Conservation (phyloP, 2,113 vertebrate genomes). For the Gymnocephalus cernua region DNA sequence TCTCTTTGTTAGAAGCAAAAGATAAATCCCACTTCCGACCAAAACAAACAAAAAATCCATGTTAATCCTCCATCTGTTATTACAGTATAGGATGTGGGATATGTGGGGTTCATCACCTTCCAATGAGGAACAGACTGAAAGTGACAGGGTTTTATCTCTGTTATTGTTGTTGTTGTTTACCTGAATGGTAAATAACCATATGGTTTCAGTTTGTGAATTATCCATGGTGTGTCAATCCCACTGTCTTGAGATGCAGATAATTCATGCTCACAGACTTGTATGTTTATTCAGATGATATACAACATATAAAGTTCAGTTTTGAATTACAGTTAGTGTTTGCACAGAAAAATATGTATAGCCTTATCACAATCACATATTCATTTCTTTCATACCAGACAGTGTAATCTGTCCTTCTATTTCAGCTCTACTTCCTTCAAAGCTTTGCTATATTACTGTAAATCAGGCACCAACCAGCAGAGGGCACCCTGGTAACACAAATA, state of each 20-base stretch:
- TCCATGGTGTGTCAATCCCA: background rate
- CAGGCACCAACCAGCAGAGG: slow-evolving; percentile 60
- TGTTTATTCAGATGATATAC: background rate
- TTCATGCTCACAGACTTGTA: background rate
- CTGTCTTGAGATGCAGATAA: background rate
- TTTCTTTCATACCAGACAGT: background rate
- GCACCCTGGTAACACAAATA: slow-evolving; percentile 47
- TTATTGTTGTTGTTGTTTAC: no score
- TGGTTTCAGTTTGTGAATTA: slow-evolving; percentile 14
- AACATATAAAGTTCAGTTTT: background rate
- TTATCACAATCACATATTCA: background rate
- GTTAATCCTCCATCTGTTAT: slow-evolving; percentile 42
- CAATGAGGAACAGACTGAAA: slow-evolving; percentile 16
- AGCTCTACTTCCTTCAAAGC: background rate
- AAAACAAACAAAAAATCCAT: slow-evolving; percentile 34
- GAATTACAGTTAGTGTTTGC: background rate
- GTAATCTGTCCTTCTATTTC: background rate
- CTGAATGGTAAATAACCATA: slow-evolving; percentile 3
- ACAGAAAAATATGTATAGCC: background rate
- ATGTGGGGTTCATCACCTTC: slow-evolving; percentile 6
- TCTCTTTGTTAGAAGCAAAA: background rate
- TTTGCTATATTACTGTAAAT: background rate
- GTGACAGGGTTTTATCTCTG: slow-evolving; percentile 34
- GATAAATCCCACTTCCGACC: slow-evolving; percentile 17
- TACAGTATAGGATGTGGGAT: slow-evolving; percentile 8